A percentile compares a stretch with the other conserved stretches of the same genome.
phyloP scores from a whole-genome alignment of 2,888 invertebrate species.

The Noctua janthina region DNA sequence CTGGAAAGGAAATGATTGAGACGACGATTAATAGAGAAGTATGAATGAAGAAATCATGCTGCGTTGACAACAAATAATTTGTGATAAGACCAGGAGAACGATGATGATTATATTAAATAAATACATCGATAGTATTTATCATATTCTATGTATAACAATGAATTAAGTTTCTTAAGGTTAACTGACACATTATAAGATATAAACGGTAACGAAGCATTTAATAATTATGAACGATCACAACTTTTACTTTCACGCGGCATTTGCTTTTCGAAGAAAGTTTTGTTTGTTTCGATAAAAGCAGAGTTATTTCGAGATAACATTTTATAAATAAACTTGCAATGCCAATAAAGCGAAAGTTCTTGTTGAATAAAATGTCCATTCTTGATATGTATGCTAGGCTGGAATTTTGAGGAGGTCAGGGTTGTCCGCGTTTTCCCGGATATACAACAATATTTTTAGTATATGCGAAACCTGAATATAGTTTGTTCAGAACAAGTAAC shows the following conservation, averaged over 20 bases:
- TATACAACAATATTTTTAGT: neutral
- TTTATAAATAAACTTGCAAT: constrained; percentile 19
- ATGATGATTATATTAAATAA: neutral
- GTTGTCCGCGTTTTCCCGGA: constrained; percentile 42
- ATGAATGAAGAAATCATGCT: neutral
- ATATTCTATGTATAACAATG: neutral
- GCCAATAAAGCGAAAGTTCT: constrained; percentile 51
- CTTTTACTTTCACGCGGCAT: constrained; percentile 56
- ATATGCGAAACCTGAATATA: no score
- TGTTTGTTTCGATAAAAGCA: constrained; percentile 50
- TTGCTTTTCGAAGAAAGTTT: constrained; percentile 51
- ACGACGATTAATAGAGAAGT: neutral
- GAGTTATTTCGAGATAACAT: constrained; percentile 32
- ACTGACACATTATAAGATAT: neutral
- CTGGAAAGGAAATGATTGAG: neutral
- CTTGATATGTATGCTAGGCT: neutral
- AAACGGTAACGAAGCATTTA: constrained; percentile 32
- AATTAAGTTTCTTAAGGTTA: constrained; percentile 6
- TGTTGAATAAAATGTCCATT: constrained; percentile 30
- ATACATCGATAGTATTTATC: neutral
- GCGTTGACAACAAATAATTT: neutral
- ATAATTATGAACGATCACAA: constrained; percentile 41
- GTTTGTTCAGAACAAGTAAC: no score
- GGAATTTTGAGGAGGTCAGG: constrained; percentile 37
- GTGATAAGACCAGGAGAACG: neutral